Evolutionary conservation across 2,113 vertebrate genomes (phyloP), one percentile per base, ranked within the genome.

Genomic region (Oncorhynchus clarkii): DNA sequence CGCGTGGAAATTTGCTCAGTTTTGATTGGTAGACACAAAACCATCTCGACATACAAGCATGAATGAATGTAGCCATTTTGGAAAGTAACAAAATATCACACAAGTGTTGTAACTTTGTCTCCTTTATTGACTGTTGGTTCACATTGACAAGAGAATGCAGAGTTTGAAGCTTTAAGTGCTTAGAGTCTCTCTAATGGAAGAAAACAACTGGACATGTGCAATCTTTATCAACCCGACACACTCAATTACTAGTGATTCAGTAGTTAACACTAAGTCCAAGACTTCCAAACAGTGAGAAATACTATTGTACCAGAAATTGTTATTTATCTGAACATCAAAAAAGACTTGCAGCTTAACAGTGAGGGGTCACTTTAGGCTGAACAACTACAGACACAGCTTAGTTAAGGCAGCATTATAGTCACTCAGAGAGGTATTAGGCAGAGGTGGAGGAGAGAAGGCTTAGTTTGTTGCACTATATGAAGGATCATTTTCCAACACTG

Each of bases 371-470:
- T 31, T n/a, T 24, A n/a, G 54, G 24, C 16, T 27, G 54, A 9
- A 60, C 71, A 60, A 54, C 29, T 20, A 60, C 71, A 16, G 12
- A 78, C 71, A 73, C 76, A 78, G 64, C 62, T 69, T 67, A 67
- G 59, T 34, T 54, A 64, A 24, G 34, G 29, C 59, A 62, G 59
- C 59, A 5, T 22, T 62, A 18, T 54, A 3, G 20, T 62, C 59
- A 51, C 48, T 29, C 24, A 62, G 54, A 72, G 71, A 72, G 29
- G 71, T n/a, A 59, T 77, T 20, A 73, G 68, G 54, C 22, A 8
- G 14, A 73, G 34, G 60, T 77, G 59, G 65, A 72, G 59, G 75
- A 67, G 29, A 65, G 45, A 67, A 78, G 64, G 39, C 73, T 70
- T n/a, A 68, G 31, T 71, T n/a, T 62, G 9, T 29, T 34, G 29